These are phyloP conservation scores for Drosophila picticornis DNA, from an alignment of 2,888 invertebrate genomes.

Conservation along the genomic window DNA sequence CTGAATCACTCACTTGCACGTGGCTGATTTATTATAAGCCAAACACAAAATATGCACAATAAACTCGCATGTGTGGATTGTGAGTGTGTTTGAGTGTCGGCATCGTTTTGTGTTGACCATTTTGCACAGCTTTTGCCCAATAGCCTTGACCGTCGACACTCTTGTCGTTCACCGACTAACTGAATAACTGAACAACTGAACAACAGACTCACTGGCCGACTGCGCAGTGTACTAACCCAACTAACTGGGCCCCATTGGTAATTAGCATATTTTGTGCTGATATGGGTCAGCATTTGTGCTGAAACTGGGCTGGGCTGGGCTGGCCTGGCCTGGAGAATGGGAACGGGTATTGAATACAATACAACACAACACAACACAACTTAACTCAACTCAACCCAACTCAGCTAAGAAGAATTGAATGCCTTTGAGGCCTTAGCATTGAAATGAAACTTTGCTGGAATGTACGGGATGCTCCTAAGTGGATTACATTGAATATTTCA, in stretches of 20 bases:
- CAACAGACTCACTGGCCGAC: conserved; percentile 29
- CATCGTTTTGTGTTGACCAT: conserved; percentile 40
- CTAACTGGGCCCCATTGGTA: conserved; percentile 51
- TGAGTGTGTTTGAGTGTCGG: conserved; percentile 8
- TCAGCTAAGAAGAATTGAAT: conserved; percentile 3
- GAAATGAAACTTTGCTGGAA: background rate
- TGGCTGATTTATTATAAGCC: conserved; percentile 70
- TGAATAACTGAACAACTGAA: conserved; percentile 22
- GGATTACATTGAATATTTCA: background rate
- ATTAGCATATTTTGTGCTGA: conserved; percentile 79
- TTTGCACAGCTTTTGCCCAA: conserved; percentile 42
- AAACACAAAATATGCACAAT: conserved; percentile 20
- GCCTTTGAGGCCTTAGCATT: background rate
- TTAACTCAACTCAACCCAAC: background rate
- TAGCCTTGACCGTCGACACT: conserved; percentile 72
- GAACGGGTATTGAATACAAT: conserved; percentile 27
- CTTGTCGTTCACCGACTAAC: conserved; percentile 27
- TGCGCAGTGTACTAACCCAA: conserved; percentile 22
- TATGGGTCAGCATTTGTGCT: conserved; percentile 74
- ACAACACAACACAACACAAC: conserved; percentile 1
- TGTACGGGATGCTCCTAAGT: conserved; percentile 26
- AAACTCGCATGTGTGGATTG: background rate
- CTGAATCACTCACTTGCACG: conserved; percentile 75
- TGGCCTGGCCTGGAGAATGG: conserved; percentile 11
- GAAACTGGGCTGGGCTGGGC: conserved; percentile 56